Conservation (phyloP, 2,113 vertebrate species). For the Oryzias woworae region DNA sequence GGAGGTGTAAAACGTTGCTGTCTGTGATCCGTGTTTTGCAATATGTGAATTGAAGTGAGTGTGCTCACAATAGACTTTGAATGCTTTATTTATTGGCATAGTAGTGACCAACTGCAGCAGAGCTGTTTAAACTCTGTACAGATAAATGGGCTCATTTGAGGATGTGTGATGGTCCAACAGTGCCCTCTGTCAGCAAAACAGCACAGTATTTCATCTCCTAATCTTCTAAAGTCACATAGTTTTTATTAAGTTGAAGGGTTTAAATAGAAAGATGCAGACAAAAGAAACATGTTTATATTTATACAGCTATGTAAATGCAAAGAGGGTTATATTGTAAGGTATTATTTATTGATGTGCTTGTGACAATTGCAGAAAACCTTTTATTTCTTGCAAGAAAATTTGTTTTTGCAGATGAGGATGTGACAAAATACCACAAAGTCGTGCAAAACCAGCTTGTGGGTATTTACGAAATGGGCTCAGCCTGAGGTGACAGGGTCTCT, state of each 20-base stretch:
- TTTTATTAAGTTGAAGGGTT: neutral
- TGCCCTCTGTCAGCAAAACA: constrained; percentile 69
- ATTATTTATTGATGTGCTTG: neutral
- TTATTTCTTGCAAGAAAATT: neutral
- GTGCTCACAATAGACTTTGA: neutral
- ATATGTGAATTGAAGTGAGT: neutral
- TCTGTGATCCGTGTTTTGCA: no score
- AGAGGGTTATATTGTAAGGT: neutral
- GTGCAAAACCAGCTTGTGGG: constrained; percentile 32
- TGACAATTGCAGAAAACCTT: neutral
- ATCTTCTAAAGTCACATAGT: neutral
- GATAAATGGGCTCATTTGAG: neutral
- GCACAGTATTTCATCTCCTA: neutral
- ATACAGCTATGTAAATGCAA: neutral
- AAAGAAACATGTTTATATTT: neutral
- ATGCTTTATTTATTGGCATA: neutral
- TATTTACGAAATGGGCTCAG: constrained; percentile 8
- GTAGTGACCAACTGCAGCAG: constrained; percentile 4
- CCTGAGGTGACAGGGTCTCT: constrained; percentile 31
- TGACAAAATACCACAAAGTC: constrained; percentile 22
- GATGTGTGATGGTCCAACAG: constrained; percentile 59
- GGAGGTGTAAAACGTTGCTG: neutral
- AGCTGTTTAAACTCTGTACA: constrained; percentile 7
- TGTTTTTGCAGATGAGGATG: constrained; percentile 19
- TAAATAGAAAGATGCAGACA: neutral